These are phyloP conservation scores for Ditylenchus weischeri DNA, from an alignment of 2,888 invertebrate genomes.

Conservation along the genomic window DNA sequence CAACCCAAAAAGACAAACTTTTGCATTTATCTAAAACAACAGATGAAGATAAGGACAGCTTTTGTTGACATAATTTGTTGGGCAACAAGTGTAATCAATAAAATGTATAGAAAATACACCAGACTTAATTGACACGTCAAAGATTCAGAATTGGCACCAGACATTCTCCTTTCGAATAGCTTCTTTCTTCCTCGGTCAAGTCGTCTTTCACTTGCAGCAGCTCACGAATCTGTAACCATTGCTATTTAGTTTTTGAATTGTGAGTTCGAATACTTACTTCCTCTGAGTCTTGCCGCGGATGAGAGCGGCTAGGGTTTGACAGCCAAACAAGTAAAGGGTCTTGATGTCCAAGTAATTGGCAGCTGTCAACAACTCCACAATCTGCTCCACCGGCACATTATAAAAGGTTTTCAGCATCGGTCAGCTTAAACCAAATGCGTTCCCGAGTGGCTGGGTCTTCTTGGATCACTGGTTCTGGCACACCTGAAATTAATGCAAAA, in stretches of 20 bases:
- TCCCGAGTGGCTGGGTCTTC: slow-evolving; percentile 12
- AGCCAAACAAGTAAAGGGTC: slow-evolving; percentile 21
- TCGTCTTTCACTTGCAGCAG: slow-evolving; percentile 20
- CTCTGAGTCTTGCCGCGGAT: slow-evolving; percentile 15
- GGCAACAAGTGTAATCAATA: too few relatives aligned
- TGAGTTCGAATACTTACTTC: too few relatives aligned
- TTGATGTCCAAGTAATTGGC: slow-evolving; percentile 19
- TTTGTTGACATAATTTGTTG: too few relatives aligned
- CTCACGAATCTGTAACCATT: slow-evolving; percentile 5
- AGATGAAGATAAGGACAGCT: too few relatives aligned
- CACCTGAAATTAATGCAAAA: background rate
- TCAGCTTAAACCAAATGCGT: slow-evolving; percentile 21
- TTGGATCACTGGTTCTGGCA: slow-evolving; percentile 1
- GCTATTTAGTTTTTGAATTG: too few relatives aligned
- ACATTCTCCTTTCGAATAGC: slow-evolving; percentile 15
- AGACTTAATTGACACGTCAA: too few relatives aligned
- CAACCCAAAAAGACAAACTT: too few relatives aligned
- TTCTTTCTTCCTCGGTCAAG: slow-evolving; percentile 20
- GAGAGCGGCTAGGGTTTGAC: slow-evolving; percentile 18
- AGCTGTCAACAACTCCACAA: slow-evolving; percentile 17
- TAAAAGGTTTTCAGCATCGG: slow-evolving; percentile 18
- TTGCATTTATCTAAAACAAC: too few relatives aligned
- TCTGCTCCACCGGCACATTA: slow-evolving; percentile 18
- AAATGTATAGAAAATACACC: too few relatives aligned
- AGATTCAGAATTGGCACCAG: slow-evolving; percentile 5